These are phyloP conservation scores for Apteryx owenii DNA, from an alignment of 2,113 vertebrate genomes.

Conservation along the genomic window DNA sequence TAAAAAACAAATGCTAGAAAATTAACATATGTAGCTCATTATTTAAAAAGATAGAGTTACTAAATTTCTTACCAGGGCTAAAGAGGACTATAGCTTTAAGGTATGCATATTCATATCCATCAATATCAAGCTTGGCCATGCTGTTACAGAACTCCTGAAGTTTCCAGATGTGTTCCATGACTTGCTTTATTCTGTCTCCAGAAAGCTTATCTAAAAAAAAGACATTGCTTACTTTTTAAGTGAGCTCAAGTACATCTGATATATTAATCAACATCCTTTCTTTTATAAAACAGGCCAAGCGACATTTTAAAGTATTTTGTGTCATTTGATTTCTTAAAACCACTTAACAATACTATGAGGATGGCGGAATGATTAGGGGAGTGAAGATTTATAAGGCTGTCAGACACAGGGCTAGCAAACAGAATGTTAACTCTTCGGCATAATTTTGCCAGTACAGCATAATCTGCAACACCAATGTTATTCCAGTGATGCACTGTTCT, in stretches of 20 bases:
- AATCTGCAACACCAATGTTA: background rate
- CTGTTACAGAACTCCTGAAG: slow-evolving; percentile 99
- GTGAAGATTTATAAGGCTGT: background rate
- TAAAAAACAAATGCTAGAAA: background rate
- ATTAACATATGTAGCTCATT: background rate
- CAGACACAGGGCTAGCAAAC: background rate
- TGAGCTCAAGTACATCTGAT: background rate
- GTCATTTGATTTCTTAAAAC: background rate
- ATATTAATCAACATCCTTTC: background rate
- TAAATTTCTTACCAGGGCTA: slow-evolving; percentile 90
- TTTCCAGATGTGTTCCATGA: slow-evolving; percentile 99
- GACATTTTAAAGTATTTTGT: background rate
- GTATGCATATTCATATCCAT: slow-evolving; percentile 97
- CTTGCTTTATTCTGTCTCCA: slow-evolving; percentile 93
- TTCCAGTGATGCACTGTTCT: background rate
- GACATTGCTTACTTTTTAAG: slow-evolving; percentile 48
- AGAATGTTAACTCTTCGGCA: background rate
- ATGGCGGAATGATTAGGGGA: background rate
- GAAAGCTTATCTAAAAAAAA: slow-evolving; percentile 90
- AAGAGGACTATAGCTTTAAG: slow-evolving; percentile 98
- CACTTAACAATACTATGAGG: background rate
- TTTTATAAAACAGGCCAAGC: background rate
- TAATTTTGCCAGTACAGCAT: background rate
- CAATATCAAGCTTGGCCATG: slow-evolving; percentile 94
- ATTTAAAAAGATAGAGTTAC: slow-evolving; percentile 2